These are phyloP conservation scores for Standfussiana lucernea DNA, from an alignment of 2,888 invertebrate genomes.

Conservation along the genomic window DNA sequence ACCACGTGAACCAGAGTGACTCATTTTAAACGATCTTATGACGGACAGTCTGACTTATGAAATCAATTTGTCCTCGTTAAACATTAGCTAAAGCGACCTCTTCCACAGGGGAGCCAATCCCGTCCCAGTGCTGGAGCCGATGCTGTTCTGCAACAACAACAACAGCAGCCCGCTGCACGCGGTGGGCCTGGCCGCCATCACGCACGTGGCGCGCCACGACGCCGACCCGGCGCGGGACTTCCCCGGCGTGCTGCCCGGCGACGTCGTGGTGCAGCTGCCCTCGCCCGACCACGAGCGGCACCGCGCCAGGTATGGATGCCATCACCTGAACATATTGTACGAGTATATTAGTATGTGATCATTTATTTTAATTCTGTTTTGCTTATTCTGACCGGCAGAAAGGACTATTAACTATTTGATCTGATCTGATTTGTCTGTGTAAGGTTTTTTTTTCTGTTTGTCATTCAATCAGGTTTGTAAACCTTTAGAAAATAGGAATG, in stretches of 20 bases:
- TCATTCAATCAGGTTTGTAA: not conserved
- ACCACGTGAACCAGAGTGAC: not conserved
- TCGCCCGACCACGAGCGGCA: constrained; percentile 81
- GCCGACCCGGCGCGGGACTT: constrained; percentile 80
- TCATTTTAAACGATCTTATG: not conserved
- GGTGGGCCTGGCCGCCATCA: constrained; percentile 94
- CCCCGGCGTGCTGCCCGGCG: constrained; percentile 88
- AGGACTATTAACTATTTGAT: not conserved
- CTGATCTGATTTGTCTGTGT: not conserved
- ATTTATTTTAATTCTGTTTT: not conserved
- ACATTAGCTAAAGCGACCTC: not conserved
- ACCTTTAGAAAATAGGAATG: not conserved
- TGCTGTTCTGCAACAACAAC: constrained; percentile 89
- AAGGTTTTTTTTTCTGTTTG: not conserved
- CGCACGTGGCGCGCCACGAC: constrained; percentile 93
- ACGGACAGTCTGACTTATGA: not conserved
- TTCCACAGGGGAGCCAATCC: constrained; percentile 79
- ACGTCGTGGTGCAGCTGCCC: constrained; percentile 87
- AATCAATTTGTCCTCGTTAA: not conserved
- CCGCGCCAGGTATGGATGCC: constrained; percentile 72
- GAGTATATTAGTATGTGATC: no score
- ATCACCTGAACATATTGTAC: no score
- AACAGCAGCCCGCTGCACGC: constrained; percentile 92
- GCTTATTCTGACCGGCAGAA: not conserved
- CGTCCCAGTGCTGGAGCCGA: constrained; percentile 81